Conservation (phyloP, 2,113 vertebrate species). For the Empidonax traillii region DNA sequence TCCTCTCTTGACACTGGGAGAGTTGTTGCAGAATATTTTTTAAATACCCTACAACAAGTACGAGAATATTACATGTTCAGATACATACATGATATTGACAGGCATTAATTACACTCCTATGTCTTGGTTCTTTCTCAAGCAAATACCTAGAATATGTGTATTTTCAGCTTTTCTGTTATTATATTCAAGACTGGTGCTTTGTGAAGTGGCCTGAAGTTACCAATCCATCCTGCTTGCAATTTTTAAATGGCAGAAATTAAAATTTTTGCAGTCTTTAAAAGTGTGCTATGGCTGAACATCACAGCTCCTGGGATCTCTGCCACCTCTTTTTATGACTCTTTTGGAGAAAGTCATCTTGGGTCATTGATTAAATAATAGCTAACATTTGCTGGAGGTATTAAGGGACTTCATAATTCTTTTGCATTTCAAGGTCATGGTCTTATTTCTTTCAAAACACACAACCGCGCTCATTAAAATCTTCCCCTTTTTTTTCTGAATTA, state of each 20-base stretch:
- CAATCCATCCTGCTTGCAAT: neutral
- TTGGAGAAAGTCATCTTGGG: neutral
- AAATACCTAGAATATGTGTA: neutral
- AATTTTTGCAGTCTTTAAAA: neutral
- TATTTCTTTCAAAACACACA: neutral
- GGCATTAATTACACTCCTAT: neutral
- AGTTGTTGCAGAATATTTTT: neutral
- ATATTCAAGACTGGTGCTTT: neutral
- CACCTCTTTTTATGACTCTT: neutral
- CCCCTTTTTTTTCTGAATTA: neutral
- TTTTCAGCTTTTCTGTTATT: neutral
- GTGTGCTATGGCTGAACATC: neutral
- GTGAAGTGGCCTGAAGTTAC: neutral
- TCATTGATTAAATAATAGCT: neutral
- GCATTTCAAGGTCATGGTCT: neutral
- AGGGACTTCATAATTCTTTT: neutral
- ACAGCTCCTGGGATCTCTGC: neutral
- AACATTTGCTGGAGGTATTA: neutral
- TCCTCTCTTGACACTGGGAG: neutral
- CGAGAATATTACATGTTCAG: neutral
- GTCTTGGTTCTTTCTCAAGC: neutral
- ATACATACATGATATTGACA: neutral
- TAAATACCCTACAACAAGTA: neutral
- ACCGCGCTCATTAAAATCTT: neutral
- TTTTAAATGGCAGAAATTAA: neutral